Evolutionary conservation across 2,113 vertebrate genomes (phyloP), one percentile per base, ranked within the genome.

Genomic region (Cyanistes caeruleus): DNA sequence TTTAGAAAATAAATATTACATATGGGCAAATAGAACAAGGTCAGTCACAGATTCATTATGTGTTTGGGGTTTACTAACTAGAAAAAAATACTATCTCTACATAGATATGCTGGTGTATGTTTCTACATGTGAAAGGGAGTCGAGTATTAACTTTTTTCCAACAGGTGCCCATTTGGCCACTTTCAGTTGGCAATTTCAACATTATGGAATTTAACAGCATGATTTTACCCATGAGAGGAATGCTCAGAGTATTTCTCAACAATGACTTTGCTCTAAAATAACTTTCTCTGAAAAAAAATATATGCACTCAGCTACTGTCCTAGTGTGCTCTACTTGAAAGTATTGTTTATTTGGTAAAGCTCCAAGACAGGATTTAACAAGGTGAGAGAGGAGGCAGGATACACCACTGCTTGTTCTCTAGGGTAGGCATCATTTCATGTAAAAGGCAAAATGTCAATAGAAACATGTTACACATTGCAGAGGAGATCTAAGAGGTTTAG

Each of bases 401-500:
- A 51, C 20, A 56, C 30, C 75, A 37, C 62, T 58, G n/a, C 41
- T 84, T 33, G 7, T 39, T 87, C 72, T 88, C 30, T 49, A 52
- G 51, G 76, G 60, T 43, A 94, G 83, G 52, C 72, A 70, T 76
- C 70, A 87, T 86, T 93, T 94, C 43, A 83, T 65, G 41, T 78
- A 44, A 41, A 86, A 95, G 81, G 95, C 59, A 96, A 92, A 95
- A 94, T 92, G 93, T 96, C 93, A 97, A 94, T 69, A 95, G 87
- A 89, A 94, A 67, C 86, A 60, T 73, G 58, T 92, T 95, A 91
- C 86, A 92, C 89, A 64, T 92, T 92, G 79, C 93, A 86, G 78
- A 79, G 88, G 60, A 95, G 94, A 97, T 95, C 91, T 95, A 88
- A 97, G 91, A 96, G 87, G 68, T 96, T 97, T 97, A 92, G 75